Base-by-base conservation (phyloP, 2,888 invertebrate genomes). In the Thysanoteuthis rhombus region DNA sequence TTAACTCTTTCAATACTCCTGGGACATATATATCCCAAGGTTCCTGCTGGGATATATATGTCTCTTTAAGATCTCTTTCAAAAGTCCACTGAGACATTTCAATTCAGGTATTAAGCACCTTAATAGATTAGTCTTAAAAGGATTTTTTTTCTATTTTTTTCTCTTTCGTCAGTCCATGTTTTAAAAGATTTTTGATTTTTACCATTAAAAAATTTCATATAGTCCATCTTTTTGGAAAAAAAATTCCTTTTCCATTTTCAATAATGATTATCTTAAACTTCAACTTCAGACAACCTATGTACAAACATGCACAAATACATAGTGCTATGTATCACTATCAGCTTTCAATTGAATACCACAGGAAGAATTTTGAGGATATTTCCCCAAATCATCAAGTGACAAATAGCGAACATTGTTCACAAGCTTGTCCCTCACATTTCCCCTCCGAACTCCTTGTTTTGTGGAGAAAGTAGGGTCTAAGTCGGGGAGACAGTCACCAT, bases 321-420 rank as follows among this genome's bases (percentile, higher is more conserved):
- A n/a, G 36, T 12, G 19, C 16, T 75, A 75, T n/a, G 36, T 19
- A 75, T 75, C n/a, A 36, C n/a, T 75, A 75, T 75, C 75, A n/a
- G 75, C 16, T 75, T 75, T 75, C 75, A n/a, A 75, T 36, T 12
- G 75, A 75, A 75, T 4, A 75, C 75, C 75, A 75, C 75, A 75
- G 75, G 75, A 75, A 75, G 75, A 75, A 75, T n/a, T 75, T 75
- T 75, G 75, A 8, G 75, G 93, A 36, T 92, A 90, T 39, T 89
- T 42, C 45, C 93, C 94, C n/a, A 94, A 90, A 90, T 94, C 94
- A 45, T 93, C 93, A 58, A 94, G 90, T 16, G 94, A 94, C 93
- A 93, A 89, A 92, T 94, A 94, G 16, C 89, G 75, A 36, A 90
- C 92, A 90, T 90, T 94, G 93, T 93, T 93, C 45, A 94, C 93